A percentile compares a stretch with the other conserved stretches of the same genome.
Evolutionary conservation across 2,888 invertebrate species (phyloP).

Genomic region (Pyrocoelia pectoralis): DNA sequence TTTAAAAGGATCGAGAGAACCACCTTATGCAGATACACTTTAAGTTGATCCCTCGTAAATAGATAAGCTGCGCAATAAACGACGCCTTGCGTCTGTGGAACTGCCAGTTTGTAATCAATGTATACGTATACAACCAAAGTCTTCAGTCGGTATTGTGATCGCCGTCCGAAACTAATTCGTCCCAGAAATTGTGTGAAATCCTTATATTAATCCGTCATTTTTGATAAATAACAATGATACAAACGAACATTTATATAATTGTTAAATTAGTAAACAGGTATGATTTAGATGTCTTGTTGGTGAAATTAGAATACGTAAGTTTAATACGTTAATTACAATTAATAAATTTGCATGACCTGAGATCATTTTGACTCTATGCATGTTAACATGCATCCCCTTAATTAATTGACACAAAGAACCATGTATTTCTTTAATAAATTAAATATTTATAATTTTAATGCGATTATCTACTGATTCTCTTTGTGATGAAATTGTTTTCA

Average conservation of each 20-base stretch:
- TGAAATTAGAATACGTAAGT: not conserved
- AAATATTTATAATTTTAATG: too few relatives aligned
- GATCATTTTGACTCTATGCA: too few relatives aligned
- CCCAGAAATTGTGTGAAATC: constrained; percentile 5
- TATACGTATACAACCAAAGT: constrained; percentile 16
- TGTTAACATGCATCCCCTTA: too few relatives aligned
- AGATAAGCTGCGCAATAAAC: constrained; percentile 28
- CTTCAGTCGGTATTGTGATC: constrained; percentile 21
- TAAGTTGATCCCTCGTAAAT: not conserved
- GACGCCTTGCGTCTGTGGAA: constrained; percentile 32
- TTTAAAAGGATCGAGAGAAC: too few relatives aligned
- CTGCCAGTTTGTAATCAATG: constrained; percentile 33
- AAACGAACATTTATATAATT: not conserved
- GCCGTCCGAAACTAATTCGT: constrained; percentile 20
- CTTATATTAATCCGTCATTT: not conserved
- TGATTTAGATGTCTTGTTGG: not conserved
- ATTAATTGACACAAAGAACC: too few relatives aligned
- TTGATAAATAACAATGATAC: not conserved
- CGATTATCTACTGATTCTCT: too few relatives aligned
- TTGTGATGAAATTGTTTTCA: too few relatives aligned
- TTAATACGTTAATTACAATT: not conserved
- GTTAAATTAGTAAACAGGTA: constrained; percentile 4
- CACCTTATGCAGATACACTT: not conserved
- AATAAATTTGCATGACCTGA: too few relatives aligned
- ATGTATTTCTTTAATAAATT: too few relatives aligned